Conservation (phyloP, 1,140 invertebrate species). For the Formica exsecta region DNA sequence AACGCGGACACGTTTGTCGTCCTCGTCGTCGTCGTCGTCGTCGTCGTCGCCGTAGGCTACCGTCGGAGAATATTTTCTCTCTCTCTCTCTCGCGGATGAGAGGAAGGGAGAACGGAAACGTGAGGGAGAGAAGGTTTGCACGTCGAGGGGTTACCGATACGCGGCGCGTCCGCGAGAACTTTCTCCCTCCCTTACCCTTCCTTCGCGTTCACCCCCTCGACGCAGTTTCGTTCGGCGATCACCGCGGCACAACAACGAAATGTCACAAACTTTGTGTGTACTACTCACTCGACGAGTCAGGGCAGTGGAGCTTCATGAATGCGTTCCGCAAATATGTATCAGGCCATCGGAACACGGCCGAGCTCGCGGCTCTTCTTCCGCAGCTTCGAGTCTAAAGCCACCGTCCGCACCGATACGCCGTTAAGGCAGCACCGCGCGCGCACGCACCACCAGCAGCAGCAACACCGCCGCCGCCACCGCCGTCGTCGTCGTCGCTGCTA, state of each 20-base stretch:
- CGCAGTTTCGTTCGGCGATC: conserved; percentile 1
- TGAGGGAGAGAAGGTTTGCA: neutral
- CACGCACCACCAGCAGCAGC: conserved; percentile 59
- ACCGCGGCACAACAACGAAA: conserved; percentile 32
- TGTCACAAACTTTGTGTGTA: conserved; percentile 49
- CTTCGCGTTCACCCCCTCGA: conserved; percentile 32
- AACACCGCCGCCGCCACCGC: conserved; percentile 4
- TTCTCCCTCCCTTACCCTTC: conserved; percentile 31
- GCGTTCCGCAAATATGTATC: conserved; percentile 76
- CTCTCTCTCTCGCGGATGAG: neutral
- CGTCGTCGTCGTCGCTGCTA: conserved; percentile 45
- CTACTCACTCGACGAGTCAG: conserved; percentile 85
- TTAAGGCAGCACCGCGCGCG: conserved; percentile 70
- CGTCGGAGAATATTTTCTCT: conserved; percentile 21
- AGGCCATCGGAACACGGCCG: conserved; percentile 81
- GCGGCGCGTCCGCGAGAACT: conserved; percentile 17
- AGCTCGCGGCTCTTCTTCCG: conserved; percentile 78
- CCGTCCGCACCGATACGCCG: conserved; percentile 71
- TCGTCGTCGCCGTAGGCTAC: neutral
- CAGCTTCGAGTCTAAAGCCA: conserved; percentile 74
- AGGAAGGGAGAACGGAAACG: neutral
- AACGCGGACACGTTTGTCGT: conserved; percentile 9
- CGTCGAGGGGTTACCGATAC: conserved; percentile 35
- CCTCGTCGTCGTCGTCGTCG: neutral
- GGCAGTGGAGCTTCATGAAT: conserved; percentile 85